These are phyloP conservation scores for Xyliphius kryptos DNA, from an alignment of 2,113 vertebrate species.

Conservation along the genomic window DNA sequence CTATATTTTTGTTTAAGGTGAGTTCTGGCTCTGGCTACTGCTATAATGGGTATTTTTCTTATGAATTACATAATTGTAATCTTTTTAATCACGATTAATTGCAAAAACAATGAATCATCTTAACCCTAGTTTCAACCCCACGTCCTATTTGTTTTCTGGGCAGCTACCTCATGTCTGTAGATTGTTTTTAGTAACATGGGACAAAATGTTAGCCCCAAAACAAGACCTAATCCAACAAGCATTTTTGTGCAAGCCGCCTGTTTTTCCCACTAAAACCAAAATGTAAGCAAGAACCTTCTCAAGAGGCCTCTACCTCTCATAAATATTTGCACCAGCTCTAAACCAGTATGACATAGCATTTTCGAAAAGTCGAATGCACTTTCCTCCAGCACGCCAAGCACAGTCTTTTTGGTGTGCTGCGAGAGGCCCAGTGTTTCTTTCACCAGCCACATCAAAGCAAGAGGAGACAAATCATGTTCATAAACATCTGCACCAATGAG, in stretches of 20 bases:
- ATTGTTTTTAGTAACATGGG: slow-evolving; percentile 34
- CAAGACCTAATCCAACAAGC: slow-evolving; percentile 51
- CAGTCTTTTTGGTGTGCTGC: slow-evolving; percentile 54
- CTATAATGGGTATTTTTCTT: too few species aligned
- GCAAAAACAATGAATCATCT: too few species aligned
- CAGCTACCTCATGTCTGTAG: slow-evolving; percentile 18
- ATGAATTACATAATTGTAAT: too few species aligned
- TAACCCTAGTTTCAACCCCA: neutral
- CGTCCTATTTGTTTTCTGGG: slow-evolving; percentile 4
- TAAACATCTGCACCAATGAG: slow-evolving; percentile 50
- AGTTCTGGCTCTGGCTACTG: too few species aligned
- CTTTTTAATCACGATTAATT: too few species aligned
- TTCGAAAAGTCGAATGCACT: slow-evolving; percentile 59
- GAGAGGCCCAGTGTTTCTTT: slow-evolving; percentile 40
- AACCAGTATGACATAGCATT: slow-evolving; percentile 69
- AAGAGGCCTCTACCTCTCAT: slow-evolving; percentile 64
- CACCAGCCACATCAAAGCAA: slow-evolving; percentile 49
- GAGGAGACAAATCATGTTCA: slow-evolving; percentile 42
- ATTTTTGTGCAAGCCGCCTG: slow-evolving; percentile 32
- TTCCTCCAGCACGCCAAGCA: slow-evolving; percentile 57
- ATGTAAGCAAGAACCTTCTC: slow-evolving; percentile 68
- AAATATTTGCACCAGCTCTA: slow-evolving; percentile 71
- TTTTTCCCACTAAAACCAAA: slow-evolving; percentile 49
- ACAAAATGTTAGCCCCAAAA: slow-evolving; percentile 36
- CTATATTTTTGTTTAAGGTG: too few species aligned